These are phyloP conservation scores for Falcunculus frontatus DNA, from an alignment of 2,113 vertebrate genomes.

Conservation along the genomic window DNA sequence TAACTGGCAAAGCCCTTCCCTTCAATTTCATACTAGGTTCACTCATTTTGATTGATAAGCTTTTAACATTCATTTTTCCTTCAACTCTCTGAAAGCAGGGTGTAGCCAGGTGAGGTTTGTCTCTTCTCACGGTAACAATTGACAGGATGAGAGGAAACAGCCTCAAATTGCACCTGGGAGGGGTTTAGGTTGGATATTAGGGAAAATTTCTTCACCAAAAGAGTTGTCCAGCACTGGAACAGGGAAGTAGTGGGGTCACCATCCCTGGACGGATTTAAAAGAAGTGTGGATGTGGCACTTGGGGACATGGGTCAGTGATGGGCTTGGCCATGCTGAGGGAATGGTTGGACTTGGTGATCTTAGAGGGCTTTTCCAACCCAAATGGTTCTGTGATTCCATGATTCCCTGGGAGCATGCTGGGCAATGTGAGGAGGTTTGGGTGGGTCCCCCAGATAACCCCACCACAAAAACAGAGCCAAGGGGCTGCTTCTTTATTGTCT, in stretches of 20 bases:
- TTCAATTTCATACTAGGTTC: background rate
- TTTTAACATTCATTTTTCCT: background rate
- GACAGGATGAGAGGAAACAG: background rate
- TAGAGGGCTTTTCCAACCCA: background rate
- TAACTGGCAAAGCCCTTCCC: background rate
- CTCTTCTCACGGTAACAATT: background rate
- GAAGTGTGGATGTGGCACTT: background rate
- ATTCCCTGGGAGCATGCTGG: background rate
- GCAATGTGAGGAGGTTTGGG: fast-evolving
- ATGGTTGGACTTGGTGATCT: background rate
- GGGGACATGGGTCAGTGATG: background rate
- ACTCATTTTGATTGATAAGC: background rate
- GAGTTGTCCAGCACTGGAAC: background rate
- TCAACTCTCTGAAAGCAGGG: background rate
- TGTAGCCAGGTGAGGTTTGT: background rate
- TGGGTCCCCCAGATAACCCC: background rate
- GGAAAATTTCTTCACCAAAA: background rate
- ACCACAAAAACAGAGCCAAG: background rate
- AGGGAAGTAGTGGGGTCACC: background rate
- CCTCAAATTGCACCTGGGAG: background rate
- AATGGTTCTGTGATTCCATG: background rate
- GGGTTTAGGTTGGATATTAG: background rate
- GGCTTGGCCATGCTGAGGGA: background rate
- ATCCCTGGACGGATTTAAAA: background rate
- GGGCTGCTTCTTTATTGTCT: background rate